Conservation (phyloP, 2,888 invertebrate species). For the Caenorhabditis sp. region DNA sequence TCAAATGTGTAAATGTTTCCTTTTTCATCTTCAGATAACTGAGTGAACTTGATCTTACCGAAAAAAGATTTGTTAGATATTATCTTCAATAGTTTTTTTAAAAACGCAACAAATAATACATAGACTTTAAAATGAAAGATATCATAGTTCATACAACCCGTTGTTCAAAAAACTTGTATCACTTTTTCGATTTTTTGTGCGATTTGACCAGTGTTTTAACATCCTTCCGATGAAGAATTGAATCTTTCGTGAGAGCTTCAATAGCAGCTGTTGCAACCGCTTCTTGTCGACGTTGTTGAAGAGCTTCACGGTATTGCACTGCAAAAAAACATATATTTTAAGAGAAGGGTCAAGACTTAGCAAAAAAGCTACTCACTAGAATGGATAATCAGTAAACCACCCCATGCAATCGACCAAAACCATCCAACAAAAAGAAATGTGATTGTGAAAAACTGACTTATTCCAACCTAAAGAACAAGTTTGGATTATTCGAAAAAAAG, state of each 20-base stretch:
- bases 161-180: background rate
- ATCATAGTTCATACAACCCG: too few relatives aligned
- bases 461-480: constrained; percentile 82
- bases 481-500: background rate
- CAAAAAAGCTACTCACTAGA: constrained; percentile 77
- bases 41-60: too few relatives aligned
- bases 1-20: too few relatives aligned
- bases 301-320: constrained; percentile 71
- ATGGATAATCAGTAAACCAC: constrained; percentile 86
- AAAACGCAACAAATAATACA: too few relatives aligned
- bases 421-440: constrained; percentile 85
- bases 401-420: constrained; percentile 99
- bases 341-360: too few relatives aligned
- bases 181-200: constrained; percentile 59
- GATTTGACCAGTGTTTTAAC: constrained; percentile 66
- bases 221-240: constrained; percentile 69
- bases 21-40: too few relatives aligned
- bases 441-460: constrained; percentile 89
- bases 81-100: too few relatives aligned
- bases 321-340: too few relatives aligned
- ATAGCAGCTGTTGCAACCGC: constrained; percentile 70
- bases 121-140: too few relatives aligned
- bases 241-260: constrained; percentile 70
- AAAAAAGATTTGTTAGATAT: too few relatives aligned
- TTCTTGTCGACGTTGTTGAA: constrained; percentile 69